These are phyloP conservation scores for Arctocebus calabarensis DNA, from an alignment of 2,797 vertebrate species.

Conservation along the genomic window DNA sequence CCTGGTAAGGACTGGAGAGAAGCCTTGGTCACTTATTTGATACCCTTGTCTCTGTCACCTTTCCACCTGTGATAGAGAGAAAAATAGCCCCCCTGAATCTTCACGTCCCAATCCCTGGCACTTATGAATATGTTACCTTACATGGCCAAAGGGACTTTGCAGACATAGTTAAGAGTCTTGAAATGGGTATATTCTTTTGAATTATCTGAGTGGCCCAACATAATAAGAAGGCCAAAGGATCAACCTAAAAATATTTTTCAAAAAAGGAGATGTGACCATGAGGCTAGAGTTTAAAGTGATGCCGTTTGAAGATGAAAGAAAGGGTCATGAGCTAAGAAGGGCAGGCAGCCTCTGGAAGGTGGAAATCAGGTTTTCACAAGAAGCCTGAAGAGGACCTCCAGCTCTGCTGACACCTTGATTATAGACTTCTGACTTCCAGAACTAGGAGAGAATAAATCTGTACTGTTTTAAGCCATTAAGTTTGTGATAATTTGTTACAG, in stretches of 20 bases:
- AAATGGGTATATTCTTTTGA: background rate
- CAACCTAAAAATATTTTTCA: background rate
- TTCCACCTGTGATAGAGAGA: background rate
- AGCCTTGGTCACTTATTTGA: background rate
- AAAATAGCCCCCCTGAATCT: background rate
- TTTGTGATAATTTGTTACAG: background rate
- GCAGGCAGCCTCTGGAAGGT: background rate
- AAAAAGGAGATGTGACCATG: background rate
- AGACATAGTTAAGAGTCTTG: background rate
- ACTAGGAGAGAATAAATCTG: background rate
- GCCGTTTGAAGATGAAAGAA: background rate
- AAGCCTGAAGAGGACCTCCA: background rate
- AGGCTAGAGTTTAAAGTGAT: background rate
- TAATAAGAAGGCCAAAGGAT: background rate
- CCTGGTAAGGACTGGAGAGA: background rate
- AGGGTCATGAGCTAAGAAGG: background rate
- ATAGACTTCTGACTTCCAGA: slow-evolving; percentile 9
- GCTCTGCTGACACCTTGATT: background rate
- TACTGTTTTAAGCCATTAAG: background rate
- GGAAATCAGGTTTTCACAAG: background rate
- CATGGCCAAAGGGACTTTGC: background rate
- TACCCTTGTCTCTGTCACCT: background rate
- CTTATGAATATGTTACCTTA: background rate
- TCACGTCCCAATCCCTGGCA: background rate
- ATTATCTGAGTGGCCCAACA: background rate